Percentiles rank a stretch among this genome's conserved stretches.
These are phyloP conservation scores for Adelges cooleyi DNA, from an alignment of 1,140 invertebrate genomes.

Conservation along the genomic window DNA sequence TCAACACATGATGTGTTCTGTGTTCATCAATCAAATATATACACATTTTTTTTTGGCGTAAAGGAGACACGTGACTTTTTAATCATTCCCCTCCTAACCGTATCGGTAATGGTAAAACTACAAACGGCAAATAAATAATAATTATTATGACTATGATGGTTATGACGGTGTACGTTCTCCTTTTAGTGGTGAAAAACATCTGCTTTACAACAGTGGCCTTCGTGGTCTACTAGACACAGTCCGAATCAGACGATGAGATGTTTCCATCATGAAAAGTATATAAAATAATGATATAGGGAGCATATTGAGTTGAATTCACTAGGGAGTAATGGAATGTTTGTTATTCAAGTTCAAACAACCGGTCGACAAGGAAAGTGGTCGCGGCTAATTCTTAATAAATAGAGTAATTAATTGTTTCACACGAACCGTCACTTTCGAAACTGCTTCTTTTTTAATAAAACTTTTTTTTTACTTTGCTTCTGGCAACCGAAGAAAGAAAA, in stretches of 20 bases:
- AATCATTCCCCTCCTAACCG: too few relatives aligned
- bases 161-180: background rate
- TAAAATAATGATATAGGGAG: background rate
- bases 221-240: slow-evolving; percentile 2
- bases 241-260: background rate
- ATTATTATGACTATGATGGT: slow-evolving; percentile 1
- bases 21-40: slow-evolving; percentile 1
- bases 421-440: too few relatives aligned
- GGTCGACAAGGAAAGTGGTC: too few relatives aligned
- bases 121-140: background rate
- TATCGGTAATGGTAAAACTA: too few relatives aligned
- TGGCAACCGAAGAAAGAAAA: too few relatives aligned
- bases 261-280: background rate
- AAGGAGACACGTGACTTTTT: background rate
- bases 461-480: too few relatives aligned
- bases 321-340: too few relatives aligned
- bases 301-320: background rate
- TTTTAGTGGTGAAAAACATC: slow-evolving; percentile 1
- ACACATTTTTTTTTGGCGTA: background rate
- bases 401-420: too few relatives aligned
- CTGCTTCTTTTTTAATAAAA: too few relatives aligned
- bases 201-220: background rate
- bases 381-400: too few relatives aligned
- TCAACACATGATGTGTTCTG: background rate
- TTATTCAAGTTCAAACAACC: too few relatives aligned